These are phyloP conservation scores for Clarias laeviceps DNA, from an alignment of 2,797 vertebrate genomes.

Conservation along the genomic window DNA sequence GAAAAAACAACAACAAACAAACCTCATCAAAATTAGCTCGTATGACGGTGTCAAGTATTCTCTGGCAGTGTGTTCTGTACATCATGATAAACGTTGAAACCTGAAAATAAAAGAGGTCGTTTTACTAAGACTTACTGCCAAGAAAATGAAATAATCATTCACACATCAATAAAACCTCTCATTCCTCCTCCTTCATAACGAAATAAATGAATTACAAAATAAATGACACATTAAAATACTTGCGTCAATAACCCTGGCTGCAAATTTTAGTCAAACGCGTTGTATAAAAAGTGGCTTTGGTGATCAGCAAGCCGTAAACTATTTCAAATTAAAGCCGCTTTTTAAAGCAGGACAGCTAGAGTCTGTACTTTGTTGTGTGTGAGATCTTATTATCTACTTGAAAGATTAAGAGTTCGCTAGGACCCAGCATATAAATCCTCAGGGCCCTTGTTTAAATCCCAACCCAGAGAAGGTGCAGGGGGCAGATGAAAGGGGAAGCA, in stretches of 20 bases:
- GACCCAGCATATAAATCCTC: constrained; percentile 81
- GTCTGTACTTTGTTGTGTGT: constrained; percentile 75
- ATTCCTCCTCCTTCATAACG: background rate
- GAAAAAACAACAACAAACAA: background rate
- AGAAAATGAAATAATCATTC: background rate
- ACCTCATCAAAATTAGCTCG: constrained; percentile 99
- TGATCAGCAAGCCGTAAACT: constrained; percentile 78
- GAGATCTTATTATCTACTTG: constrained; percentile 81
- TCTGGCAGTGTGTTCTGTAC: constrained; percentile 99
- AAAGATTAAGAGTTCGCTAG: constrained; percentile 83
- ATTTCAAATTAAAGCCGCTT: constrained; percentile 78
- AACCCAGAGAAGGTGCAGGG: constrained; percentile 69
- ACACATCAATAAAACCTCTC: constrained; percentile 18
- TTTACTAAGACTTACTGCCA: background rate
- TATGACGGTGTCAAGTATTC: constrained; percentile 98
- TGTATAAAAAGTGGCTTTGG: constrained; percentile 71
- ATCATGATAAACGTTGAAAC: constrained; percentile 99
- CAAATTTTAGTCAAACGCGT: constrained; percentile 64
- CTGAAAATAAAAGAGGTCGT: constrained; percentile 66
- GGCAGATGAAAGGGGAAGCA: constrained; percentile 70
- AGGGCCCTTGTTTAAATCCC: constrained; percentile 76
- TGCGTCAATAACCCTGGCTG: constrained; percentile 69
- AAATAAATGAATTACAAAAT: constrained; percentile 19
- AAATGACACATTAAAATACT: constrained; percentile 71
- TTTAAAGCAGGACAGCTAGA: constrained; percentile 77